Percentiles rank a stretch among this genome's conserved stretches.
These are phyloP conservation scores for Trididemnum nubilum DNA, from an alignment of 23 tunicate genomes.

Conservation along the genomic window DNA sequence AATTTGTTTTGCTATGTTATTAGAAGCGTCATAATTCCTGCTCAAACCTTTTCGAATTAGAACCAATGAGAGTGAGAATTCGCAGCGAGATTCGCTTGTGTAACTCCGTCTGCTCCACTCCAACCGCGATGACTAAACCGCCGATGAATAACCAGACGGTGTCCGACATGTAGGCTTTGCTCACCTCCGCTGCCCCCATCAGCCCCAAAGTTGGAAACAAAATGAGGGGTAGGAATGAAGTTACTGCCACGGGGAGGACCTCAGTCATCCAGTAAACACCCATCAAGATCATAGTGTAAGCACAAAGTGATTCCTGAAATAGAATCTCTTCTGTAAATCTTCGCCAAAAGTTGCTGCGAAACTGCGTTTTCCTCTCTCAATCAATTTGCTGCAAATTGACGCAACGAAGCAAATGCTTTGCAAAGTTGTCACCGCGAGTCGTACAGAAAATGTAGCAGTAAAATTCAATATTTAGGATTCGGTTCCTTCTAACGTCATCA, in stretches of 20 bases:
- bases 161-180: conserved; percentile 60
- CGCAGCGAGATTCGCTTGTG: conserved; percentile 60
- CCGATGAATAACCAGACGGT: conserved; percentile 68
- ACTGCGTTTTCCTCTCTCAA: too few relatives aligned
- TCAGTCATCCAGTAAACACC: conserved; percentile 74
- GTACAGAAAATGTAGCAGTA: too few relatives aligned
- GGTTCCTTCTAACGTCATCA: too few relatives aligned
- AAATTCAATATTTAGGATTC: too few relatives aligned
- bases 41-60: conserved; percentile 52
- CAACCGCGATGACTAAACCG: conserved; percentile 62
- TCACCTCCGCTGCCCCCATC: conserved; percentile 63
- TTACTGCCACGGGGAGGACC: conserved; percentile 57
- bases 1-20: too few relatives aligned
- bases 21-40: too few relatives aligned
- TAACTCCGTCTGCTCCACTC: conserved; percentile 47
- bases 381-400: too few relatives aligned
- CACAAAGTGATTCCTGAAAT: conserved; percentile 68
- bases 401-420: too few relatives aligned
- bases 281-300: conserved; percentile 59
- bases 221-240: conserved; percentile 63
- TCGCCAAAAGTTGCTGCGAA: too few relatives aligned
- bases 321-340: neutral
- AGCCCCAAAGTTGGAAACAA: conserved; percentile 65
- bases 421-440: too few relatives aligned
- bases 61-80: conserved; percentile 50